Evolutionary conservation across 2,797 vertebrate genomes (phyloP), one percentile per base, ranked within the genome.

Genomic region (Betta splendens): DNA sequence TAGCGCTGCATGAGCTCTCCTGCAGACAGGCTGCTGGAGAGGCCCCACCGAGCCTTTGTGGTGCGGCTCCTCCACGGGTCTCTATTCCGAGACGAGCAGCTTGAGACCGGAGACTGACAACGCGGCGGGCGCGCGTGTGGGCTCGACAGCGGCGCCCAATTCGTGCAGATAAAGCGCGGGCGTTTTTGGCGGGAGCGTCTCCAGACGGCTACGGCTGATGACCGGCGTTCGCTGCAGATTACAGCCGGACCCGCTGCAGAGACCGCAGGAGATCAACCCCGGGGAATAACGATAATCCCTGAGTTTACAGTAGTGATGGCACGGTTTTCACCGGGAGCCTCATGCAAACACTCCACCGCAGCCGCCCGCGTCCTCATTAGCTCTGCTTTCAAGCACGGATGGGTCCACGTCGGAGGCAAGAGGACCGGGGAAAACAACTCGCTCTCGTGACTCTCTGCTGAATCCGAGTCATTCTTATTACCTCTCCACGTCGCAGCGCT

Each of bases 21-120:
- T 83, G 66, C 50, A 64, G 49, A 53, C 75, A 63, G 55, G 50
- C 63, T 73, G 56, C 69, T 53, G 46, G 65, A 67, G 75, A 61
- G 64, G 71, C 77, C 87, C 80, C 69, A 56, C 52, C 3, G 83
- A 79, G 84, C 66, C 73, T 87, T 90, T 87, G 74, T 89, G 64
- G 75, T 80, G 77, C 58, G 29, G 60, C 65, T 71, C 64, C 53
- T 80, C 69, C 73, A 62, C 71, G 57, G 56, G 74, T 64, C 57
- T 18, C 75, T 44, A 57, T 46, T 57, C 69, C 39, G 15, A 64
- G 50, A 74, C 39, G 69, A 81, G 50, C 74, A 64, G 63, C 56
- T 49, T 55, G 52, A 71, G 49, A 61, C 58, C 37, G 42, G 55
- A 46, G 28, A 74, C 69, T 67, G 69, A 81, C 45, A 68, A 43